Conservation (phyloP, 2,113 vertebrate species). For the Xyrauchen texanus region DNA sequence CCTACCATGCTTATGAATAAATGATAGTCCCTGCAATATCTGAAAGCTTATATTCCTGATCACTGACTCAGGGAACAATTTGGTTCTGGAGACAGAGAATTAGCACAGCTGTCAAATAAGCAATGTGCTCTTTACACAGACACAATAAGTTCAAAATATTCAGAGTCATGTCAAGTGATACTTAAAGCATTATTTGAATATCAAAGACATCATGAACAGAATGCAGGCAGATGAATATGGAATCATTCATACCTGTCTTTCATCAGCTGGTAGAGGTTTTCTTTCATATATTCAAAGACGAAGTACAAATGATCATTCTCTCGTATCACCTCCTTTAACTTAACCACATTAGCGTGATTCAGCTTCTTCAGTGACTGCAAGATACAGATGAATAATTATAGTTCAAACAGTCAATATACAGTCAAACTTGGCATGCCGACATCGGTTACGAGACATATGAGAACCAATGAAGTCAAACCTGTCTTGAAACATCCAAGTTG, state of each 20-base stretch:
- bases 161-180: background rate
- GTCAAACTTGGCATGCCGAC: background rate
- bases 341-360: slow-evolving; percentile 96
- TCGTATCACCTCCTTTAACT: slow-evolving; percentile 96
- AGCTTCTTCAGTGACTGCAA: slow-evolving; percentile 95
- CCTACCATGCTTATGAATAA: slow-evolving; percentile 98
- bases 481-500: too few species aligned
- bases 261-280: slow-evolving; percentile 98
- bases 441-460: too few species aligned
- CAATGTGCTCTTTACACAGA: background rate
- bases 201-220: background rate
- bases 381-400: background rate
- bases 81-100: slow-evolving; percentile 86
- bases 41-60: slow-evolving; percentile 99
- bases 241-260: slow-evolving; percentile 86
- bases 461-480: too few species aligned
- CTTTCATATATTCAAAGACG: slow-evolving; percentile 99
- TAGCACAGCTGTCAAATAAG: slow-evolving; percentile 49
- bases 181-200: background rate
- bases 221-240: background rate
- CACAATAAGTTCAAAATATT: background rate
- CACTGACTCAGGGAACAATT: slow-evolving; percentile 94
- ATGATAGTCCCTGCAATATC: slow-evolving; percentile 95
- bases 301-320: slow-evolving; percentile 98
- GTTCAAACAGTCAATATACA: background rate